A percentile compares a stretch with the other conserved stretches of the same genome.
Evolutionary conservation across 2,888 invertebrate species (phyloP).

Genomic region (Conistra vaccinii): DNA sequence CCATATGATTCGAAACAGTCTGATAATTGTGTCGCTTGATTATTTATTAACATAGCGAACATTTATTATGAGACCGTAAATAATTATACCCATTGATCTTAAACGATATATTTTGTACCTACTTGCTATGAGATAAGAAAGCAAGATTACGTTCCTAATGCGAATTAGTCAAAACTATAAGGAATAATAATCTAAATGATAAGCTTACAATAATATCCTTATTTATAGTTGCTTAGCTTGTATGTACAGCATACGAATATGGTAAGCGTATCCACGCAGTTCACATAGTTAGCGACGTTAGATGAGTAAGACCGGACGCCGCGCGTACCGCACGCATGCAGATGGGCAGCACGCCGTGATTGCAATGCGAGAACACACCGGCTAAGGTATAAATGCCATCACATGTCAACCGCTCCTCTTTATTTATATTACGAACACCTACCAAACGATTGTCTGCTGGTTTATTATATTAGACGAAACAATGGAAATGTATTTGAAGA

Average conservation of each 20-base stretch:
- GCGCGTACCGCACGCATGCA: conserved; percentile 83
- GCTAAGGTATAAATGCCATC: conserved; percentile 89
- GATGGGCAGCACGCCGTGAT: conserved; percentile 83
- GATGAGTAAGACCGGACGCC: conserved; percentile 89
- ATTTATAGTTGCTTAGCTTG: conserved; percentile 32
- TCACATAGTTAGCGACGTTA: conserved; percentile 82
- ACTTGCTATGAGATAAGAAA: conserved; percentile 10
- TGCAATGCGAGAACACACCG: conserved; percentile 86
- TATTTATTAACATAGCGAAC: conserved; percentile 35
- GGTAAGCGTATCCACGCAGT: conserved; percentile 72
- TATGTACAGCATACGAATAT: conserved; percentile 60
- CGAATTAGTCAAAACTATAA: conserved; percentile 9
- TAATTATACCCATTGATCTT: neutral
- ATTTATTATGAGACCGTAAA: conserved; percentile 6
- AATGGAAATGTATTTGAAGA: conserved; percentile 83
- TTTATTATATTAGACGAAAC: conserved; percentile 83
- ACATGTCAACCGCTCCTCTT: conserved; percentile 79
- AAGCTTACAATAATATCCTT: conserved; percentile 34
- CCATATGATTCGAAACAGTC: conserved; percentile 54
- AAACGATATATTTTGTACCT: neutral
- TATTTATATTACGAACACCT: conserved; percentile 86
- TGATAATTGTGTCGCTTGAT: conserved; percentile 53
- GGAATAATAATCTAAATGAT: conserved; percentile 10
- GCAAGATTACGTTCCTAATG: conserved; percentile 11
- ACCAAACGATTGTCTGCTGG: conserved; percentile 83